Evolutionary conservation across 2,888 invertebrate genomes (phyloP).

Genomic region (Callinectes sapidus): DNA sequence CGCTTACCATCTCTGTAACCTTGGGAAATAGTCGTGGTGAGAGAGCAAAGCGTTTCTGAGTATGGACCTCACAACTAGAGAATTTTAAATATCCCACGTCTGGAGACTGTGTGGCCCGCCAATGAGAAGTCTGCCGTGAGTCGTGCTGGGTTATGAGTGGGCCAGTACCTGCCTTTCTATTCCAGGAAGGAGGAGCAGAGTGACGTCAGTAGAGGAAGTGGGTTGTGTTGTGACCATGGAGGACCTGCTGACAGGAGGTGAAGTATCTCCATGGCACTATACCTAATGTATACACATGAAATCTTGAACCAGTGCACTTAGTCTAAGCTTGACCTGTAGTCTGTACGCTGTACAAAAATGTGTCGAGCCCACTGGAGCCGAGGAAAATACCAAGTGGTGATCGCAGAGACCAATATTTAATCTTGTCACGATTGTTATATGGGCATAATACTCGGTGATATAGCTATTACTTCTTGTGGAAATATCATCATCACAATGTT

Average conservation of each 20-base stretch:
- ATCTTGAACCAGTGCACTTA: background rate
- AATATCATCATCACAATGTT: background rate
- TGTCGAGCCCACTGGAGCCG: background rate
- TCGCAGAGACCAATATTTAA: background rate
- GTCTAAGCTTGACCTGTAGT: background rate
- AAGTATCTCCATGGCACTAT: background rate
- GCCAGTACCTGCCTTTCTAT: background rate
- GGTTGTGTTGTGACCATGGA: constrained; percentile 20
- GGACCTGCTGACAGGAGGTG: constrained; percentile 23
- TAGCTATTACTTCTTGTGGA: background rate
- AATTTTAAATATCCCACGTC: background rate
- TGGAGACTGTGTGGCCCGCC: background rate
- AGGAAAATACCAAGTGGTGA: background rate
- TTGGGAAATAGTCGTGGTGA: no score
- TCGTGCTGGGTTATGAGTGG: background rate
- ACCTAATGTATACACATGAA: background rate
- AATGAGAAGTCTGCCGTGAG: background rate
- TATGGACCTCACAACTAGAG: no score
- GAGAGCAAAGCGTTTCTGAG: no score
- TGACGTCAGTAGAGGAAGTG: constrained; percentile 5
- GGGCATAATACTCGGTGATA: background rate
- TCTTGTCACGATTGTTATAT: background rate
- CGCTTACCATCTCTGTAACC: no score
- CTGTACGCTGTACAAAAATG: background rate
- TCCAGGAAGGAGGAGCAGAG: background rate